Percentiles rank a stretch among this genome's conserved stretches.
phyloP scores from a whole-genome alignment of 2,888 invertebrate genomes.

The Coronaproctus castanopsis region DNA sequence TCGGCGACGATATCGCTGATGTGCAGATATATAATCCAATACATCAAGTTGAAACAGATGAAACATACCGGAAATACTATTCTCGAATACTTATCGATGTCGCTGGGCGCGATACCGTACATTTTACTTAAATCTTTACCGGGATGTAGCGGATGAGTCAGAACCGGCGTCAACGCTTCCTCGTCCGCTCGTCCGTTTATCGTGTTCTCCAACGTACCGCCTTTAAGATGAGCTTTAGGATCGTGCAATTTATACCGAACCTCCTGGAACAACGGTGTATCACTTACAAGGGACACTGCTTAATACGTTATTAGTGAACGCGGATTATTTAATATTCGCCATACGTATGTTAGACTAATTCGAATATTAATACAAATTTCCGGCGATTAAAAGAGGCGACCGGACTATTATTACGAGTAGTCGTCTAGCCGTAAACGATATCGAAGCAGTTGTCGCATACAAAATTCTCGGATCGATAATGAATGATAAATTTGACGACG shows the following conservation, averaged over 20 bases:
- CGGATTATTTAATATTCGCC: constrained; percentile 14
- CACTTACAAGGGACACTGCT: constrained; percentile 33
- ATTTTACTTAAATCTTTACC: constrained; percentile 83
- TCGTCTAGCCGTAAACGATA: too few species aligned
- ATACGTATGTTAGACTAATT: too few species aligned
- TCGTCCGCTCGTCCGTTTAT: constrained; percentile 56
- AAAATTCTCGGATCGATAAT: too few species aligned
- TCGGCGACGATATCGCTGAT: constrained; percentile 89
- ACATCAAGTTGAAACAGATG: constrained; percentile 95
- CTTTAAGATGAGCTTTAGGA: constrained; percentile 82
- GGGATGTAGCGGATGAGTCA: constrained; percentile 62
- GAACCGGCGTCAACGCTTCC: constrained; percentile 39
- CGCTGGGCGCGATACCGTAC: constrained; percentile 82
- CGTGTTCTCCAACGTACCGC: constrained; percentile 74
- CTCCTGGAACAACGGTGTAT: constrained; percentile 46
- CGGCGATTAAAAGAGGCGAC: too few species aligned
- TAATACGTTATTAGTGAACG: too few species aligned
- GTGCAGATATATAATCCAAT: constrained; percentile 92
- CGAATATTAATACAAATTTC: too few species aligned
- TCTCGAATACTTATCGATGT: constrained; percentile 97
- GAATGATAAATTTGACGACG: too few species aligned
- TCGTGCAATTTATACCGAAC: constrained; percentile 88
- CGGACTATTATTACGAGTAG: too few species aligned
- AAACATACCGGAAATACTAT: constrained; percentile 97
- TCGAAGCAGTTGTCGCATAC: too few species aligned